Conservation (phyloP, 2,888 invertebrate species). For the Tenthredo mesomela region DNA sequence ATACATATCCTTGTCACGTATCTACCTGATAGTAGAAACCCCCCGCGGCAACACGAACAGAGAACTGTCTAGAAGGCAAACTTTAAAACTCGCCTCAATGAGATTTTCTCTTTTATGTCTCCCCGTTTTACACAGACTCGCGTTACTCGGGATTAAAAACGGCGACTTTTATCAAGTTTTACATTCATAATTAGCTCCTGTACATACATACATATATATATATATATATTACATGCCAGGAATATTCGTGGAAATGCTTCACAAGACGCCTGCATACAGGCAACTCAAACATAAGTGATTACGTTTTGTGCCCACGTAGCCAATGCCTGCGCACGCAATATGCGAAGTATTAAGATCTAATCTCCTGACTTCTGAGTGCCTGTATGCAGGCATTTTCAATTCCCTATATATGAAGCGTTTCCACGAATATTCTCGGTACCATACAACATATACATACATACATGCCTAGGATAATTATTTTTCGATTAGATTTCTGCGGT, state of each 20-base stretch:
- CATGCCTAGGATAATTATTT: neutral
- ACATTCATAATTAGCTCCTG: constrained; percentile 14
- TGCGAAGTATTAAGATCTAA: too few relatives aligned
- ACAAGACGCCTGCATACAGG: too few relatives aligned
- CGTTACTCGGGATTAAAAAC: constrained; percentile 16
- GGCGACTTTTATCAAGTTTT: neutral
- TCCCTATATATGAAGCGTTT: too few relatives aligned
- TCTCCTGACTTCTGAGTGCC: too few relatives aligned
- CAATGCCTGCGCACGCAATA: too few relatives aligned
- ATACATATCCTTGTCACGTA: constrained; percentile 42
- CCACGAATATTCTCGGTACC: too few relatives aligned
- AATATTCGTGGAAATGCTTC: too few relatives aligned
- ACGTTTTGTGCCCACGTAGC: too few relatives aligned
- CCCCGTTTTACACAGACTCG: neutral
- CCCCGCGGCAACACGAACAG: neutral
- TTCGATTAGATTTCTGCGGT: constrained; percentile 11
- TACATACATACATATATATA: neutral
- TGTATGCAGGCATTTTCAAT: too few relatives aligned
- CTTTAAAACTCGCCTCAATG: constrained; percentile 41
- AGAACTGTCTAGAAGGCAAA: constrained; percentile 19
- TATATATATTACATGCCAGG: too few relatives aligned
- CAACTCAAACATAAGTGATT: too few relatives aligned
- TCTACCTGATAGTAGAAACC: constrained; percentile 28
- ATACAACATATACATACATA: too few relatives aligned
- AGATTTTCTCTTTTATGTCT: constrained; percentile 38